A percentile compares a stretch with the other conserved stretches of the same genome.
Conservation (phyloP, 2,113 vertebrate genomes). For the Sula dactylatra region DNA sequence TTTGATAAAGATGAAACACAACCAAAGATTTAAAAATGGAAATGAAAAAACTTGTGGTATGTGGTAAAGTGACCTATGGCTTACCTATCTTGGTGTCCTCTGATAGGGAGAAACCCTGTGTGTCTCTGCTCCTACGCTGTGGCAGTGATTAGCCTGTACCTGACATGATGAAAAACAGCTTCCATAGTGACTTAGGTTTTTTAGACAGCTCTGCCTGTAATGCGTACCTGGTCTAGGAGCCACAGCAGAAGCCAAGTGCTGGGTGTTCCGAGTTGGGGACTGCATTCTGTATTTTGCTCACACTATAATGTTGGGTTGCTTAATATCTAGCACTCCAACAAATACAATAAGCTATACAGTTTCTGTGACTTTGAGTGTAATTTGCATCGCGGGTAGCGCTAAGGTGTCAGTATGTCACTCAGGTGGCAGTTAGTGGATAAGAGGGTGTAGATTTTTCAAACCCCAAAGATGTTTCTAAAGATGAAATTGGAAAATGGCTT, state of each 20-base stretch:
- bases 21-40: not conserved
- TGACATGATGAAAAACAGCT: not conserved
- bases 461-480: not conserved
- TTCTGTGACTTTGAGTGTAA: not conserved
- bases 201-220: too few relatives aligned
- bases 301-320: accelerated
- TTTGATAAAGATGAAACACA: not conserved
- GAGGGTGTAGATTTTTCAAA: not conserved
- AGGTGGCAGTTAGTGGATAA: too few relatives aligned
- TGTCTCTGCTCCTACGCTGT: not conserved
- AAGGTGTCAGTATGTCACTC: too few relatives aligned
- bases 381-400: accelerated
- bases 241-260: not conserved
- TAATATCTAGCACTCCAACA: too few relatives aligned
- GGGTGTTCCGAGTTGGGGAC: not conserved
- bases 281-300: not conserved
- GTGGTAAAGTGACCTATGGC: accelerated
- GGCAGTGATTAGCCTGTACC: not conserved
- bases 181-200: not conserved
- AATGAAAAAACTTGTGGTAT: not conserved
- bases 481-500: not conserved
- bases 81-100: not conserved
- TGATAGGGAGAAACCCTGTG: accelerated
- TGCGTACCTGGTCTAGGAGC: not conserved
- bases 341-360: too few relatives aligned